Evolutionary conservation across 2,113 vertebrate species (phyloP).

Genomic region (Tauraco erythrolophus): DNA sequence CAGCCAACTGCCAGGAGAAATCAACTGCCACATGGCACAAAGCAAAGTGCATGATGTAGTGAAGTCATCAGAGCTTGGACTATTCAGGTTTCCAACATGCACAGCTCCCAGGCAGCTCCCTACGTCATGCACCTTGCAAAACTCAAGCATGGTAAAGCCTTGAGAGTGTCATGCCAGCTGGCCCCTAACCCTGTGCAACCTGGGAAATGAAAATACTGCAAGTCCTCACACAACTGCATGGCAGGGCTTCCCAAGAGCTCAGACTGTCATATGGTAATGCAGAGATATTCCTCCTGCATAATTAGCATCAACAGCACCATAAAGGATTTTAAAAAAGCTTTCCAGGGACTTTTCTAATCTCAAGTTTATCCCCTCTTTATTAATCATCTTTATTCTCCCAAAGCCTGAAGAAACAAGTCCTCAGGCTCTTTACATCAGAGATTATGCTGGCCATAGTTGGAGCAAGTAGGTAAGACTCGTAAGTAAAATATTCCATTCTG

Average conservation of each 20-base stretch:
- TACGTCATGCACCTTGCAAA: background rate
- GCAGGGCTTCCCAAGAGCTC: background rate
- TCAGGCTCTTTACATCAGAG: background rate
- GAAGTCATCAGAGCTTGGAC: background rate
- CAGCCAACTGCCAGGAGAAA: background rate
- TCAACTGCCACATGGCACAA: background rate
- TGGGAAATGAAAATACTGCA: background rate
- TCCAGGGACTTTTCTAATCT: background rate
- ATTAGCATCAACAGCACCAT: background rate
- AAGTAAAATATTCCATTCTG: background rate
- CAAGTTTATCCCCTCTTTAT: background rate
- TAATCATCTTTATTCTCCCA: background rate
- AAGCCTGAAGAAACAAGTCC: background rate
- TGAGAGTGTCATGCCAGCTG: background rate
- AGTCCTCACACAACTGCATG: background rate
- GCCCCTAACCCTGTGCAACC: background rate
- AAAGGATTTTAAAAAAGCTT: background rate
- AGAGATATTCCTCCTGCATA: background rate
- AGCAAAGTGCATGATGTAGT: background rate
- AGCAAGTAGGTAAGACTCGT: background rate
- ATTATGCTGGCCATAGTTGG: background rate
- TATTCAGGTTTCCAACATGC: background rate
- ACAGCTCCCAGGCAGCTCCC: background rate
- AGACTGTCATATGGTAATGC: background rate
- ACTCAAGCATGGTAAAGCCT: background rate